Conservation (phyloP, 2,797 vertebrate species). For the Phoxinus dragarum region DNA sequence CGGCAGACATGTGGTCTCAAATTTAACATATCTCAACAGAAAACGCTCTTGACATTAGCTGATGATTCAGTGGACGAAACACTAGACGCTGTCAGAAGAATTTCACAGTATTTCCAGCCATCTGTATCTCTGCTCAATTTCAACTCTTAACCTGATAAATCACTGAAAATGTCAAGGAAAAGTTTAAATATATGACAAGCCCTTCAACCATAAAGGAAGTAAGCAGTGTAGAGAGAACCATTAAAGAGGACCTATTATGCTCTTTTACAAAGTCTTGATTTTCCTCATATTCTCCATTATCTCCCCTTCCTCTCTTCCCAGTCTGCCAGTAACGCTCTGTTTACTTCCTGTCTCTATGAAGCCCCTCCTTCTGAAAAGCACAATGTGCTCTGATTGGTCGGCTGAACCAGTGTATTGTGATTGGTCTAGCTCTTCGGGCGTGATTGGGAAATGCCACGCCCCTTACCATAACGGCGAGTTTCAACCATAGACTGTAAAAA, state of each 20-base stretch:
- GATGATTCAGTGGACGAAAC: not conserved
- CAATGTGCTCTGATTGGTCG: too few relatives aligned
- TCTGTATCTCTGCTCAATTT: conserved; percentile 29
- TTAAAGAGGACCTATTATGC: not conserved
- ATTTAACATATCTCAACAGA: conserved; percentile 35
- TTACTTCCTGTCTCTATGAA: too few relatives aligned
- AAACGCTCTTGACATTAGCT: conserved; percentile 19
- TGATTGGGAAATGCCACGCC: not conserved
- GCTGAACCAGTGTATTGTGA: not conserved
- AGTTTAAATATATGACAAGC: conserved; percentile 5
- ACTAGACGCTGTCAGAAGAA: conserved; percentile 17
- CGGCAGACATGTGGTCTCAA: not conserved
- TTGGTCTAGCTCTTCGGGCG: not conserved
- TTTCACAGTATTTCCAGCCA: conserved; percentile 21
- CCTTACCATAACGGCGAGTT: not conserved
- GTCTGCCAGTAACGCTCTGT: too few relatives aligned
- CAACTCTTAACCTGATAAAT: conserved; percentile 21
- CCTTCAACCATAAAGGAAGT: conserved; percentile 14
- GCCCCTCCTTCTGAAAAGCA: too few relatives aligned
- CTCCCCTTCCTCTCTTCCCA: too few relatives aligned
- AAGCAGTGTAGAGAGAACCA: not conserved
- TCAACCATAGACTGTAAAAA: not conserved
- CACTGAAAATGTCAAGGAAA: not conserved
- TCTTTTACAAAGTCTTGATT: not conserved
- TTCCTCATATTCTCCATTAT: not conserved